Evolutionary conservation across 1,140 invertebrate genomes (phyloP).

Genomic region (Aphaenogaster ashmeadi): DNA sequence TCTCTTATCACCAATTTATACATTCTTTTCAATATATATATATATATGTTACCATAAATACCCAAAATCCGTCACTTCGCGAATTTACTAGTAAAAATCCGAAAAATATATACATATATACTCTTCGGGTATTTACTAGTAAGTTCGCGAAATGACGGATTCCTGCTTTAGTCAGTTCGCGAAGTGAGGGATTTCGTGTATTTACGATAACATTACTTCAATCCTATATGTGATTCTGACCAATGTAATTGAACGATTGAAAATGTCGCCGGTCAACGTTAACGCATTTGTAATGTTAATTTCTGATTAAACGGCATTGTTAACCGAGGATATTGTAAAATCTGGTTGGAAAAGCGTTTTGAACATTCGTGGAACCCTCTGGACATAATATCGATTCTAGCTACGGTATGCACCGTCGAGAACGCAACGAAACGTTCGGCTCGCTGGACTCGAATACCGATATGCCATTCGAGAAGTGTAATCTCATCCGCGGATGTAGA

Average conservation of each 20-base stretch:
- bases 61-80: too few relatives aligned
- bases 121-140: too few relatives aligned
- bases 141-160: too few relatives aligned
- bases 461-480: conserved; percentile 50
- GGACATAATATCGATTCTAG: conserved; percentile 58
- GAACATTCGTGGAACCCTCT: conserved; percentile 23
- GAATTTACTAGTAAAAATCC: too few relatives aligned
- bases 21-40: too few relatives aligned
- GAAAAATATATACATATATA: too few relatives aligned
- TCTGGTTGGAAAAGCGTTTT: conserved; percentile 43
- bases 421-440: conserved; percentile 32
- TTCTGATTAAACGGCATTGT: conserved; percentile 34
- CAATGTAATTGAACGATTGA: background rate
- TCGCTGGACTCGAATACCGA: conserved; percentile 53
- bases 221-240: conserved; percentile 1
- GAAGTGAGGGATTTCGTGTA: too few relatives aligned
- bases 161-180: too few relatives aligned
- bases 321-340: conserved; percentile 29
- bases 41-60: too few relatives aligned
- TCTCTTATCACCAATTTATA: background rate
- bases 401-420: conserved; percentile 30
- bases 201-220: too few relatives aligned
- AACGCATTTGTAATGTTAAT: conserved; percentile 17
- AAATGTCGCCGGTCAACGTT: background rate
- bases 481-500: conserved; percentile 55